phyloP scores from a whole-genome alignment of 2,113 vertebrate genomes.

The Melanostigma gelatinosum region DNA sequence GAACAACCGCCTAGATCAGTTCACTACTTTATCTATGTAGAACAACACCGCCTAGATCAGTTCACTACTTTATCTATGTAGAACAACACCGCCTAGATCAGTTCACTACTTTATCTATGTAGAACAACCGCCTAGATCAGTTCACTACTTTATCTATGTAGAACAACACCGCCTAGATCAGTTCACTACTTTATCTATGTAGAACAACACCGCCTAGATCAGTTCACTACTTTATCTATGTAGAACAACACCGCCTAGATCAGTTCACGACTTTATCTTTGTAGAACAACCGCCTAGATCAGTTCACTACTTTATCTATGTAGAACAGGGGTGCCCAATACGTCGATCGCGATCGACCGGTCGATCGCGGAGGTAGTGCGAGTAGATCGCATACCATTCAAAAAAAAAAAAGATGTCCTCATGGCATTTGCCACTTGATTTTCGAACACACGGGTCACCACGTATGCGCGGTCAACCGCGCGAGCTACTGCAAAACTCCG shows the following conservation, averaged over 20 bases:
- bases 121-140: neutral
- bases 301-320: too few species aligned
- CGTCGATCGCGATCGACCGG: too few species aligned
- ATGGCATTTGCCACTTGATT: too few species aligned
- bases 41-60: neutral
- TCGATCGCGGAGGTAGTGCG: too few species aligned
- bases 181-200: neutral
- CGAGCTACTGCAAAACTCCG: too few species aligned
- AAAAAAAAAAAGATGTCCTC: too few species aligned
- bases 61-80: slow-evolving; percentile 84
- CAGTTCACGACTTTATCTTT: too few species aligned
- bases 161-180: neutral
- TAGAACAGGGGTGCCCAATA: too few species aligned
- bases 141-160: slow-evolving; percentile 80
- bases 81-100: neutral
- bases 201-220: neutral
- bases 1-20: neutral
- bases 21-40: neutral
- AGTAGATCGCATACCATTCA: too few species aligned
- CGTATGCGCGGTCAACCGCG: too few species aligned
- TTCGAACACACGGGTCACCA: too few species aligned
- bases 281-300: slow-evolving; percentile 81
- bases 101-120: neutral
- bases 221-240: slow-evolving; percentile 81
- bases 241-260: slow-evolving; percentile 72